phyloP scores from a whole-genome alignment of 2,797 vertebrate genomes.

The Simalia tracyae region DNA sequence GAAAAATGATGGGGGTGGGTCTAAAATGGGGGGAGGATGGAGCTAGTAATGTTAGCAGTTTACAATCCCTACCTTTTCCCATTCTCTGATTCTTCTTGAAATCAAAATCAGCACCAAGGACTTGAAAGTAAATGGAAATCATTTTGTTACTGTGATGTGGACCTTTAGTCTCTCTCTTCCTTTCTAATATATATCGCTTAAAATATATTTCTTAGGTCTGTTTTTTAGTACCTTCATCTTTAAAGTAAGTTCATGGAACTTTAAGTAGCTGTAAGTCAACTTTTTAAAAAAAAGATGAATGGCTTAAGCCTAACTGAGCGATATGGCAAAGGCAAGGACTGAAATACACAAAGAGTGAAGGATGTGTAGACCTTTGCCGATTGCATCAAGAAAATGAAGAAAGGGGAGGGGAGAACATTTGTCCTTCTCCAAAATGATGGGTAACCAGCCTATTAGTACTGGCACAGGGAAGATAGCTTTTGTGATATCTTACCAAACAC shows the following conservation, averaged over 20 bases:
- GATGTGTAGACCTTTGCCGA: constrained; percentile 70
- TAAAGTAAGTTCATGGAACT: constrained; percentile 60
- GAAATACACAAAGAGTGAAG: constrained; percentile 74
- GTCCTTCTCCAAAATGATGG: constrained; percentile 70
- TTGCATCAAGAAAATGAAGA: constrained; percentile 68
- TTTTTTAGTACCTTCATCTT: constrained; percentile 62
- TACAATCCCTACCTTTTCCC: constrained; percentile 48
- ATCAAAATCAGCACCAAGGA: constrained; percentile 57
- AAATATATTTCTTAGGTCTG: constrained; percentile 37
- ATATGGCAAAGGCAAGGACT: constrained; percentile 64
- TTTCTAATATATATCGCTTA: constrained; percentile 3
- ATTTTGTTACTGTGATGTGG: constrained; percentile 56
- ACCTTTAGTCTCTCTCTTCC: constrained; percentile 17
- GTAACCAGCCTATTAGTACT: constrained; percentile 75
- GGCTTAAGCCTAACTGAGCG: constrained; percentile 66
- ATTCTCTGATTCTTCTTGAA: constrained; percentile 39
- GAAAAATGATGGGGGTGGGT: neutral
- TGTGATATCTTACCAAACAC: constrained; percentile 69
- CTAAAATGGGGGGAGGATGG: neutral
- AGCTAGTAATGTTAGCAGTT: constrained; percentile 42
- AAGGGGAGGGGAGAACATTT: constrained; percentile 60
- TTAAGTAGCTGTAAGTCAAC: constrained; percentile 65
- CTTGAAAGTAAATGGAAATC: constrained; percentile 61
- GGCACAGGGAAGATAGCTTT: constrained; percentile 72
- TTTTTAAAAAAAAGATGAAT: constrained; percentile 65